Base-by-base conservation (phyloP, 2,888 invertebrate species). In the Zygogramma bicolorata region DNA sequence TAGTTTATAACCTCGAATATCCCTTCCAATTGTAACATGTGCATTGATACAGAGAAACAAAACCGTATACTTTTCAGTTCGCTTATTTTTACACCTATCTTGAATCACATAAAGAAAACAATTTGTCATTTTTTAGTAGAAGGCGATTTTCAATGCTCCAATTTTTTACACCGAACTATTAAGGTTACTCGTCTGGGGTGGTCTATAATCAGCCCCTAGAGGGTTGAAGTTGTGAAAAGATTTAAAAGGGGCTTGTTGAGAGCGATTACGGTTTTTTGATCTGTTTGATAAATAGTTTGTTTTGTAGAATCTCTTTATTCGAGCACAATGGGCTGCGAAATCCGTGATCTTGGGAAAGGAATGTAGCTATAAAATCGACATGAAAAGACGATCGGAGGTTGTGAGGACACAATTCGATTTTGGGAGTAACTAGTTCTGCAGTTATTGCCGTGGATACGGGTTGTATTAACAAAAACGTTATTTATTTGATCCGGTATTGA, bases 231-330 rank as follows among this genome's bases (percentile, higher is more conserved):
- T 72, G 74, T 78, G 70, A 77, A 80, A 78, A 76, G 79, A 75
- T 75, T 79, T 75, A 73, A 78, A 76, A 73, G 78, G 79, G 80
- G 79, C 79, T 75, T 75, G 79, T 79, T 78, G 76, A 80, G 79
- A 78, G 78, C 80, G 79, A 79, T 80, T 80, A 81, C 75, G 76
- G 71, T 69, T 73, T 74, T 74, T 75, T 71, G 71, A 70, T 79
- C 77, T 75, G 73, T 81, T 80, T 81, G 80, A 82, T 80, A 80
- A 81, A 82, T 83, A 77, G 80, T 81, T 79, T 82, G 80, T 82
- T 81, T 81, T 82, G 80, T 81, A 76, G 76, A 71, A 70, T 71
- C 75, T 69, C 71, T 74, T 73, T 73, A 66, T 71, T 63, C 46
- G 42, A 34, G 15, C 57, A 74, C 70, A 79, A 79, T 74, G 71